Base-by-base conservation (phyloP, 2,888 invertebrate species). In the Diploptera punctata region DNA sequence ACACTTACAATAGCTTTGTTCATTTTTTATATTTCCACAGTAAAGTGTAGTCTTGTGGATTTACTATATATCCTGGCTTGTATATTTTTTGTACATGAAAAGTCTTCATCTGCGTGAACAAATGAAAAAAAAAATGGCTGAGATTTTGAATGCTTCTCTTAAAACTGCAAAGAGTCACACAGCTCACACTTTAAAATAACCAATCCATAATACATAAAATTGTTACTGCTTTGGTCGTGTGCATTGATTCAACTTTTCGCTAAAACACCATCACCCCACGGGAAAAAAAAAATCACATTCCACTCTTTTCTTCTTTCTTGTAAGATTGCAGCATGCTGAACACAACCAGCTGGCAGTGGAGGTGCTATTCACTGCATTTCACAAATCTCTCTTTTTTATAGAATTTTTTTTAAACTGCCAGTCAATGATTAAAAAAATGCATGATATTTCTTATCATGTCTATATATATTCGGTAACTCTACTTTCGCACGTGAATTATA, bases 1-100 rank as follows among this genome's bases (percentile, higher is more conserved):
- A 74, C 74, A 74, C 72, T 68, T 74, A 70, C 70, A 73, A 31
- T 38, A 21, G 49, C n/a, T 57, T 65, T 68, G 70, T 49, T 38
- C 61, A 61, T 26, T 70, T 57, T 61, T 57, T 61, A 67, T 54
- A 43, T n/a, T 29, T 65, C 65, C 21, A 19, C 21, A 43, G 13
- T 16, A 57, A n/a, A 57, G 31, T n/a, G 5, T n/a, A 57, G 26
- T 13, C 24, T 7, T 57, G 31, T 29, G 57, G 29, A 57, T n/a
- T 57, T n/a, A n/a, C 26, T 18, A 29, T 29, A 57, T 57, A 29
- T 57, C 57, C 31, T 57, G 57, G 57, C 57, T 57, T 57, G 29
- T n/a, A 57, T 33, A 33, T 7, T 65, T 38, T 43, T 65, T 65
- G 43, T 38, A 65, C 65, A 43, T 65, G 43, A 43, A 31, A 19